These are phyloP conservation scores for Cynocephalus volans DNA, from an alignment of 2,113 vertebrate species.

Conservation along the genomic window DNA sequence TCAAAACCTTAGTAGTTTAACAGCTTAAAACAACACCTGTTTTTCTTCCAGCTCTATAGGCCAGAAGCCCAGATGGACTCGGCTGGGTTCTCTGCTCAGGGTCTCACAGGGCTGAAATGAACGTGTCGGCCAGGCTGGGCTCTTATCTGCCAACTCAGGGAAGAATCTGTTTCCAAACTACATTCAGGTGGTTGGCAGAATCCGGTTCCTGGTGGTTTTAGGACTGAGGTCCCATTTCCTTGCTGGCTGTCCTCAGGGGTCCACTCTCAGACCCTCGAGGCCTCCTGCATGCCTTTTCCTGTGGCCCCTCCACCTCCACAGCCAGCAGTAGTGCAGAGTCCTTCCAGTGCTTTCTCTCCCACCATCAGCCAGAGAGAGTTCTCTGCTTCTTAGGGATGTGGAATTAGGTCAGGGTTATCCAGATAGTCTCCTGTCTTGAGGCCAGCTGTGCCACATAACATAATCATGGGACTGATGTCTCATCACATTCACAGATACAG, in stretches of 20 bases:
- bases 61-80: not conserved
- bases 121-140: not conserved
- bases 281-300: not conserved
- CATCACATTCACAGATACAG: not conserved
- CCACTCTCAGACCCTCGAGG: not conserved
- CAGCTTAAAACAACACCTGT: not conserved
- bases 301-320: not conserved
- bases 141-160: no score
- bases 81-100: not conserved
- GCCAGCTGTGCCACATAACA: not conserved
- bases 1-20: not conserved
- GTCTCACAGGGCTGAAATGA: not conserved
- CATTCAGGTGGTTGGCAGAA: not conserved
- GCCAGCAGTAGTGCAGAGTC: not conserved
- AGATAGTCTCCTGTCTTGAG: not conserved
- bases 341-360: not conserved
- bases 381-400: not conserved
- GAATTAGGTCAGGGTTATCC: not conserved
- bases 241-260: not conserved
- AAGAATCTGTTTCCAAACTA: no score
- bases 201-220: not conserved
- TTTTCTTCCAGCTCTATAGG: not conserved
- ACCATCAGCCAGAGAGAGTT: not conserved
- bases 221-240: not conserved
- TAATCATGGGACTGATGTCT: not conserved